A percentile compares a stretch with the other conserved stretches of the same genome.
phyloP scores from a whole-genome alignment of 2,888 invertebrate genomes.

The Sarcophaga subvicina region DNA sequence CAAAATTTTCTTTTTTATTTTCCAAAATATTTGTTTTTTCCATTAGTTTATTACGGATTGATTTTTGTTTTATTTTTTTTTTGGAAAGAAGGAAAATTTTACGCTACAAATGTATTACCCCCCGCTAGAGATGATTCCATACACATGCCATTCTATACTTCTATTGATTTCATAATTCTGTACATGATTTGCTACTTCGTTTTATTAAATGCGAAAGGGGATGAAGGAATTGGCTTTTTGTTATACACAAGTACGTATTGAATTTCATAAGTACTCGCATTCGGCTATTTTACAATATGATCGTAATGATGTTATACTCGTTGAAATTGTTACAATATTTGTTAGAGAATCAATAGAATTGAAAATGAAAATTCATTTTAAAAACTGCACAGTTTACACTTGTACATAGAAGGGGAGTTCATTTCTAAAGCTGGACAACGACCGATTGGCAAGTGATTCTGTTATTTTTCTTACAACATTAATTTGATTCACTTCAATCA shows the following conservation, averaged over 20 bases:
- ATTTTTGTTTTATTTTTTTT: constrained; percentile 33
- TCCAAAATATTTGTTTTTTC: neutral
- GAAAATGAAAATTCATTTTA: neutral
- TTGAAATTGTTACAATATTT: neutral
- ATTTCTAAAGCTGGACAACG: neutral
- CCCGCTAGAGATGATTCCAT: no score
- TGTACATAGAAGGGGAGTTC: no score
- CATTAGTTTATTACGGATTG: constrained; percentile 40
- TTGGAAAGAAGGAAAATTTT: no score
- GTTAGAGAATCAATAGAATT: no score
- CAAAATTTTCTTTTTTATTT: neutral
- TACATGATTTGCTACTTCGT: no score
- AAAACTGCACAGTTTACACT: neutral
- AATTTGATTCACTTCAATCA: constrained; percentile 34
- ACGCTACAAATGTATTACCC: no score
- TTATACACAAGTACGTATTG: neutral
- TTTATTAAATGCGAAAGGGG: no score
- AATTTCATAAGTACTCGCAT: neutral
- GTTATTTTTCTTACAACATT: constrained; percentile 18
- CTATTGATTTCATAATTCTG: no score
- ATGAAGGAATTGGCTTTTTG: no score
- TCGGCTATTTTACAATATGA: constrained; percentile 9
- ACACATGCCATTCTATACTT: no score
- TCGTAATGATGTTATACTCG: neutral
- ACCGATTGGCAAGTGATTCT: neutral